Evolutionary conservation across 2,888 invertebrate genomes (phyloP), one percentile per base, ranked within the genome.

Genomic region (Synergus umbraculus): DNA sequence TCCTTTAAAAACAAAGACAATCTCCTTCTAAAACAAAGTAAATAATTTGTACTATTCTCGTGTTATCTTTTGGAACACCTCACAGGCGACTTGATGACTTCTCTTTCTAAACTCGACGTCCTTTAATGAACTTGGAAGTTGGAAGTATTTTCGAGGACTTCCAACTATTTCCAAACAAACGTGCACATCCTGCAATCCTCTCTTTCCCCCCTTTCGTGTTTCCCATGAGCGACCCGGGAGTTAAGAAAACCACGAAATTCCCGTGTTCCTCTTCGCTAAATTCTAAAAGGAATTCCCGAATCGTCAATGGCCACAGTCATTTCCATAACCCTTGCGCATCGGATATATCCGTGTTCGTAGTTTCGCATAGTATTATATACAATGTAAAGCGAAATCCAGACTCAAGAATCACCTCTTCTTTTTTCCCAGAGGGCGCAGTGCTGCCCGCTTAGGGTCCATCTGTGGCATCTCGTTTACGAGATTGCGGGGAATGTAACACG

Each of bases 41-140:
- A 66, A 29, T 69, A 66, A 29, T 69, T 69, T 69, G 29, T 46
- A 49, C 46, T 69, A 29, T 69, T 15, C 29, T 44, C 44, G 7
- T 69, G 69, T 49, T 69, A 69, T 69, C 46, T 37, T 69, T 65
- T 41, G 37, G 37, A 29, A 37, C n/a, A 65, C 44, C 69, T 46
- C 69, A 44, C 46, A 69, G 22, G 67, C 46, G 67, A 69, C 29
- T 46, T 69, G 69, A 49, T 49, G 49, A 46, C 69, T 46, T 69
- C 29, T 67, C 46, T 18, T 49, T 69, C 7, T 29, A 29, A 69
- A 69, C 67, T 69, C 44, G 22, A 22, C 22, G 29, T 69, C 44
- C 78, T 79, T 78, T 79, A 78, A 83, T 83, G 81, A 83, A 80
- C 78, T 81, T 54, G 29, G 54, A 80, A 80, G 77, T 78, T 54